Conservation (phyloP, 2,888 invertebrate species). For the Heliconius ethilla region DNA sequence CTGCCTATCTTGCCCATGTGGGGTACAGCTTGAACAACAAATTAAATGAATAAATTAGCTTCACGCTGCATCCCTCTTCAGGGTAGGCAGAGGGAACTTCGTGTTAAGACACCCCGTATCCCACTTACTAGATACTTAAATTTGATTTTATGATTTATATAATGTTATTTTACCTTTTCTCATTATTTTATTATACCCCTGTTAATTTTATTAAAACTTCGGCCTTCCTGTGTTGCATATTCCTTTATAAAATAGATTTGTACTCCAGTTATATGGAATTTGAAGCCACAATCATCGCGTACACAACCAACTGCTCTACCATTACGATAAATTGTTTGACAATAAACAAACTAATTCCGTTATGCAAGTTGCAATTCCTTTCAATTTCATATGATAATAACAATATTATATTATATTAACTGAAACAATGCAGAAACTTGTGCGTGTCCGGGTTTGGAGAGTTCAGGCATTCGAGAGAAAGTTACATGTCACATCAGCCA, state of each 20-base stretch:
- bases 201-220: background rate
- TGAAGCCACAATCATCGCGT: background rate
- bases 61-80: too few species aligned
- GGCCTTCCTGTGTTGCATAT: background rate
- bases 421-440: slow-evolving; percentile 71
- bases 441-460: slow-evolving; percentile 65
- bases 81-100: too few species aligned
- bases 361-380: slow-evolving; percentile 49
- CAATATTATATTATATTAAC: slow-evolving; percentile 70
- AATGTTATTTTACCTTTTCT: too few species aligned
- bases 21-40: too few species aligned
- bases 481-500: slow-evolving; percentile 65
- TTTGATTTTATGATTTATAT: too few species aligned
- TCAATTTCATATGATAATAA: slow-evolving; percentile 71
- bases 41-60: too few species aligned
- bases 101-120: too few species aligned
- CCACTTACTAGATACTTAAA: too few species aligned
- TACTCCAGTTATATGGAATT: background rate
- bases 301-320: background rate
- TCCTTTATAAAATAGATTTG: background rate
- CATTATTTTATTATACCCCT: too few species aligned
- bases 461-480: slow-evolving; percentile 67
- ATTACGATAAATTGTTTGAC: background rate
- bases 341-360: background rate
- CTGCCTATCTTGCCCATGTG: too few species aligned